Percentiles rank a stretch among this genome's conserved stretches.
These are phyloP conservation scores for Alces alces DNA, from an alignment of 2,113 vertebrate species.

Conservation along the genomic window DNA sequence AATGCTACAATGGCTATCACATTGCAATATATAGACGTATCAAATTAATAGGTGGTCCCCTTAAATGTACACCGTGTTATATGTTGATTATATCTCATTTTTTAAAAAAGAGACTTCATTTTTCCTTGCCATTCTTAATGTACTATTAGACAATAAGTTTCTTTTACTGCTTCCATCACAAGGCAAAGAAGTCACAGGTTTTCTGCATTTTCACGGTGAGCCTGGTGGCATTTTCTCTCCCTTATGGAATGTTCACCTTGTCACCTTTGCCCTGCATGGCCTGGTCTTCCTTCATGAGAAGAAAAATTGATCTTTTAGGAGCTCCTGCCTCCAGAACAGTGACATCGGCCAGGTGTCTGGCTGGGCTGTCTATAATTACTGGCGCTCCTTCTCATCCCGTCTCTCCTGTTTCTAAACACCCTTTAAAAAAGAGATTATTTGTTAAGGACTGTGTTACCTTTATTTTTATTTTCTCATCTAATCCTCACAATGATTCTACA, in stretches of 20 bases:
- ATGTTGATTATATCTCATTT: not conserved
- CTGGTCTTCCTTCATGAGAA: not conserved
- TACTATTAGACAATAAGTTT: not conserved
- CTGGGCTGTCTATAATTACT: not conserved
- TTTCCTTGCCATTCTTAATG: not conserved
- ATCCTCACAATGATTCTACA: not conserved
- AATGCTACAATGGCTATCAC: not conserved
- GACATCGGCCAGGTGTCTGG: not conserved
- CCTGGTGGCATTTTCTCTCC: not conserved
- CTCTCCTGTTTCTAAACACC: not conserved
- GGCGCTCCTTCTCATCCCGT: not conserved
- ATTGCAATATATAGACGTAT: not conserved
- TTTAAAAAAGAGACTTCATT: not conserved
- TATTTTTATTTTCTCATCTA: not conserved
- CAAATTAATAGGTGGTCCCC: not conserved
- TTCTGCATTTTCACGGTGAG: not conserved
- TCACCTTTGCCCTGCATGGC: not conserved
- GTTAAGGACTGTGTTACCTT: not conserved
- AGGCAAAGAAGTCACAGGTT: not conserved
- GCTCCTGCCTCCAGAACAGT: not conserved
- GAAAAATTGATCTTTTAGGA: not conserved
- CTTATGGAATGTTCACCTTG: not conserved
- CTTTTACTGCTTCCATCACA: not conserved
- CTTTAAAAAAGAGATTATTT: not conserved
- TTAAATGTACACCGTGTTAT: not conserved